phyloP scores from a whole-genome alignment of 2,797 vertebrate species.

The Ambastaia sidthimunki region DNA sequence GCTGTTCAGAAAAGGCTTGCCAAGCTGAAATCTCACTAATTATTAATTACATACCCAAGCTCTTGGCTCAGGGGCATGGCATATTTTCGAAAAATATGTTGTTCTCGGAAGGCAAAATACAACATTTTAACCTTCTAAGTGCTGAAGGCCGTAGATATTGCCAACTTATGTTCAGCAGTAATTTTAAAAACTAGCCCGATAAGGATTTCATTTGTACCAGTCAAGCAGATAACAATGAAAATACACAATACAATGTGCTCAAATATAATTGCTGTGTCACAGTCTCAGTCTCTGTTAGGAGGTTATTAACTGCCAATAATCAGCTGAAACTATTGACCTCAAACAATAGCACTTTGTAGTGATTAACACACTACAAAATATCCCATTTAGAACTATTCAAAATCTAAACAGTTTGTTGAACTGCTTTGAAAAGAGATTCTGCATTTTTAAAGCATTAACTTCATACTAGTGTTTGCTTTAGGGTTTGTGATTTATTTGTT shows the following conservation, averaged over 20 bases:
- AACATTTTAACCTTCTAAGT: slow-evolving; percentile 6
- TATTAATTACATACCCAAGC: slow-evolving; percentile 59
- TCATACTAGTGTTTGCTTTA: not conserved
- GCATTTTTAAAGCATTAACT: not conserved
- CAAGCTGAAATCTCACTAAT: slow-evolving; percentile 56
- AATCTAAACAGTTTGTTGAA: not conserved
- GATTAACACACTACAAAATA: slow-evolving; percentile 13
- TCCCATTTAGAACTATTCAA: slow-evolving; percentile 23
- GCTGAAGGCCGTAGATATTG: slow-evolving; percentile 11
- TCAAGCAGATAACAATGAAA: slow-evolving; percentile 26
- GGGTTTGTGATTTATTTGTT: not conserved
- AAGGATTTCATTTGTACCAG: slow-evolving; percentile 11
- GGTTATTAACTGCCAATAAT: slow-evolving; percentile 36
- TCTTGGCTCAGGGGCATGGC: slow-evolving; percentile 52
- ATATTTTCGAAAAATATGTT: slow-evolving; percentile 52
- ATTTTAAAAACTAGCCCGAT: slow-evolving; percentile 17
- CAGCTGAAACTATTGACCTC: slow-evolving; percentile 9
- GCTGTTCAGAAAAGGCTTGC: slow-evolving; percentile 51
- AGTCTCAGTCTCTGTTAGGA: slow-evolving; percentile 27
- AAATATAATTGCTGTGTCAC: slow-evolving; percentile 34
- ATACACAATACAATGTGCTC: not conserved
- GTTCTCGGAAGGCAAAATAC: slow-evolving; percentile 40
- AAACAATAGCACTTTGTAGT: not conserved
- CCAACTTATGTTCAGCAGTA: slow-evolving; percentile 11
- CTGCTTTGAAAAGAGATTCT: not conserved